Evolutionary conservation across 2,113 vertebrate species (phyloP), one percentile per base, ranked within the genome.

Genomic region (Tragelaphus strepsiceros): DNA sequence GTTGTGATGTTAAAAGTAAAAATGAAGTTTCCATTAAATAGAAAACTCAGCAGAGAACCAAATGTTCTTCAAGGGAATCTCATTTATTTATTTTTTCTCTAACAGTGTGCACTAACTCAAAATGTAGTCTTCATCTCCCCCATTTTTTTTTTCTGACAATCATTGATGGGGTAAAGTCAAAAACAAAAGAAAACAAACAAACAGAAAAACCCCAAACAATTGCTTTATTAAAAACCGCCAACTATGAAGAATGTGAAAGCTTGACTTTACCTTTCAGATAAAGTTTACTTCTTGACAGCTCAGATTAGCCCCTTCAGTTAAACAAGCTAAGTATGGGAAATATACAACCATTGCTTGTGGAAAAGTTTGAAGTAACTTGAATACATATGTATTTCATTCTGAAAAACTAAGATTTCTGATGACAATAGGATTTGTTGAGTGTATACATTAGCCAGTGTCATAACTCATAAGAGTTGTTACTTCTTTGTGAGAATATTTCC

Each of bases 1-100:
- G 59, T 92, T 96, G 86, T 88, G 83, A 87, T 96, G 58, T 93
- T 97, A 92, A 96, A 96, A 96, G 77, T 86, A 84, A 90, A 97
- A 97, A n/a, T 56, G 58, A 96, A 94, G 88, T 85, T 97, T 93
- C 49, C n/a, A 71, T 84, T 95, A 90, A 93, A 49, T n/a, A 96
- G 62, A 96, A 94, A 89, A 56, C 59, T 88, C 32, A 96, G 64
- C 46, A 81, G 85, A 98, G 90, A 93, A 93, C 87, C 58, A 83
- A 95, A 90, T 96, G 84, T 95, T 95, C 88, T 96, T 96, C n/a
- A 90, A 54, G 84, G 19, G 51, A 96, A 82, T 58, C 80, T 86
- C 67, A 85, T 91, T 92, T 95, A 88, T 95, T 97, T 98, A 96
- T 95, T 96, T 93, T 93, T 94, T 82, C 83, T 92, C 71, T 81